Conservation (phyloP, 2,888 invertebrate species). For the Drosophila paranaensis region DNA sequence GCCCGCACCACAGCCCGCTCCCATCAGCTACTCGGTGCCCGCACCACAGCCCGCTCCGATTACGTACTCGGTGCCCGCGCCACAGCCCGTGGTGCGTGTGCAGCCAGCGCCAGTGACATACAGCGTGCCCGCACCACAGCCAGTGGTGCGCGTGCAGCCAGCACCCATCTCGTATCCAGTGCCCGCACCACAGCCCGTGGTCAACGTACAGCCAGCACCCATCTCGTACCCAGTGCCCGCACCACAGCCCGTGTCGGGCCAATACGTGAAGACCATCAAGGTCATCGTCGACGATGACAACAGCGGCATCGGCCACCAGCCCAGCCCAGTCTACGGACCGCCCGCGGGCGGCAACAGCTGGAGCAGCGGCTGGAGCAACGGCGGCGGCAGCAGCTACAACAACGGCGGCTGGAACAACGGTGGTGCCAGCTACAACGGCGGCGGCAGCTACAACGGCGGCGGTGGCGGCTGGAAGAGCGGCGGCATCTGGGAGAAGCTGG, state of each 20-base stretch:
- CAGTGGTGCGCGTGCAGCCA: constrained; percentile 22
- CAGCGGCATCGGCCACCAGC: constrained; percentile 36
- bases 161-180: constrained; percentile 34
- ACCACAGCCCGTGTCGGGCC: constrained; percentile 49
- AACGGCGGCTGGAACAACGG: constrained; percentile 54
- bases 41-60: constrained; percentile 42
- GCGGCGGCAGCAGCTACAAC: constrained; percentile 24
- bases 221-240: constrained; percentile 40
- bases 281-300: constrained; percentile 69
- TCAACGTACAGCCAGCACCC: constrained; percentile 19
- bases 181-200: constrained; percentile 47
- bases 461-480: constrained; percentile 73
- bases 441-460: constrained; percentile 29
- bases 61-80: constrained; percentile 38
- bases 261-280: constrained; percentile 76
- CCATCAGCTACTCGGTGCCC: constrained; percentile 36
- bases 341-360: constrained; percentile 49
- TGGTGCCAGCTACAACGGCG: constrained; percentile 17
- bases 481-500: constrained; percentile 76
- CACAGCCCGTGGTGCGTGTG: constrained; percentile 35
- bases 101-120: constrained; percentile 37
- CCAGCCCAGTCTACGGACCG: constrained; percentile 66
- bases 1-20: constrained; percentile 46
- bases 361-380: constrained; percentile 52
- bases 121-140: constrained; percentile 49